Conservation (phyloP, 1,140 invertebrate genomes). For the Chymomyza costata region DNA sequence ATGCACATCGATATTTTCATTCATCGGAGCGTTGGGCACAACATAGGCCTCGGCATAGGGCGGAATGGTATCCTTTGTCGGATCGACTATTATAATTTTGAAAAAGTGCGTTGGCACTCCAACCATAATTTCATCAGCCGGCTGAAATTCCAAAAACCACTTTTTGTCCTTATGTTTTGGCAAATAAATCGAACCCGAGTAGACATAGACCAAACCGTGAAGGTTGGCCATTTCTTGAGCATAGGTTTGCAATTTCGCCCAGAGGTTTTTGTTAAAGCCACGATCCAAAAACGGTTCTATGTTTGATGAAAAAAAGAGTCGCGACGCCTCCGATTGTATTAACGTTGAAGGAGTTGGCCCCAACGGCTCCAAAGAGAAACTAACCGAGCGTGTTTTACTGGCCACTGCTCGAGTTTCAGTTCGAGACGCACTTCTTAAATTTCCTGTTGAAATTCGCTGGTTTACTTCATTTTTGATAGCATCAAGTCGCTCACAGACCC, state of each 20-base stretch:
- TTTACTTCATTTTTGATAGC: constrained; percentile 42
- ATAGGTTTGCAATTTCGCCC: constrained; percentile 94
- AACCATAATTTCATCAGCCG: constrained; percentile 93
- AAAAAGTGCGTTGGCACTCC: constrained; percentile 99
- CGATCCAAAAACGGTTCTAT: constrained; percentile 96
- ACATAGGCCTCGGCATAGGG: constrained; percentile 94
- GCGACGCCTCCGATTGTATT: constrained; percentile 62
- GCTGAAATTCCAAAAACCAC: constrained; percentile 94
- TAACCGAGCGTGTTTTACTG: too few relatives aligned
- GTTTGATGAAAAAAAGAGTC: constrained; percentile 96
- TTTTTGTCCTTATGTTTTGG: constrained; percentile 89
- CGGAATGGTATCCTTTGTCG: constrained; percentile 75
- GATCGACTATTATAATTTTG: constrained; percentile 91
- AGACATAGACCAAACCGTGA: constrained; percentile 93
- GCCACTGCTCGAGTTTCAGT: constrained; percentile 90
- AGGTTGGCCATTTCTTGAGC: constrained; percentile 85
- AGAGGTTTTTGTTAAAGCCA: constrained; percentile 94
- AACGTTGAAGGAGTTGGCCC: not conserved
- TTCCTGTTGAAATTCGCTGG: constrained; percentile 66
- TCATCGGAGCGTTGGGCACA: constrained; percentile 91
- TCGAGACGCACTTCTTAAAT: too few relatives aligned
- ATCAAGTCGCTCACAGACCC: constrained; percentile 96
- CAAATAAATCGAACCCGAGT: constrained; percentile 97
- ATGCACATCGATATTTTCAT: constrained; percentile 83
- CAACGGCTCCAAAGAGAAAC: too few relatives aligned